phyloP scores from a whole-genome alignment of 1,140 invertebrate species.

The Drosophila funebris region DNA sequence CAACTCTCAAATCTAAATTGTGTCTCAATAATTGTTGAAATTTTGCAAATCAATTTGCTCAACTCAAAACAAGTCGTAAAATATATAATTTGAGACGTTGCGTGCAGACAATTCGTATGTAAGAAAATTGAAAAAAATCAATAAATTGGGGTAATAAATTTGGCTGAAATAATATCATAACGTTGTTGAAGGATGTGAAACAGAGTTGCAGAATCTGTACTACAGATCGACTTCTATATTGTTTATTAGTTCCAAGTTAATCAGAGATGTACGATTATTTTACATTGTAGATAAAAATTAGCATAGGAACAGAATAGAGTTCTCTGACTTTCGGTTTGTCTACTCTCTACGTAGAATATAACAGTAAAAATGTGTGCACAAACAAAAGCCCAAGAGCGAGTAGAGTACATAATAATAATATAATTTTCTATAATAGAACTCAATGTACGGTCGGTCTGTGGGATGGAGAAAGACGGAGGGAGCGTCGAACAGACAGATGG shows the following conservation, averaged over 20 bases:
- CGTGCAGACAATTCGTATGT: background rate
- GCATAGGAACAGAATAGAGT: background rate
- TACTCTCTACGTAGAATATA: constrained; percentile 54
- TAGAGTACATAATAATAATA: constrained; percentile 79
- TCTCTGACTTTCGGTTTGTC: constrained; percentile 11
- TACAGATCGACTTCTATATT: background rate
- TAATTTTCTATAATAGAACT: constrained; percentile 81
- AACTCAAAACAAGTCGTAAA: background rate
- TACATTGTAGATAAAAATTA: constrained; percentile 1
- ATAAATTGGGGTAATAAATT: background rate
- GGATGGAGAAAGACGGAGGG: constrained; percentile 15
- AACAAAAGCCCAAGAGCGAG: constrained; percentile 52
- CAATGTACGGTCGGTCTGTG: constrained; percentile 32
- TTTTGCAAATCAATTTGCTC: background rate
- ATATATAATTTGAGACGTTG: background rate
- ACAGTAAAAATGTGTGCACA: constrained; percentile 65
- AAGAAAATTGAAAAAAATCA: background rate
- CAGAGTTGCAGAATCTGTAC: background rate
- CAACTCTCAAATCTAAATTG: background rate
- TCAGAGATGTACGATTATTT: background rate
- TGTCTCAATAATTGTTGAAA: background rate
- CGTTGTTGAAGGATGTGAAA: background rate
- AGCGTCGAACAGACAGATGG: constrained; percentile 16
- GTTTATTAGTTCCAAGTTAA: background rate
- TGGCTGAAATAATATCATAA: background rate